Evolutionary conservation across 2,113 vertebrate genomes (phyloP).

Genomic region (Etia nguti): DNA sequence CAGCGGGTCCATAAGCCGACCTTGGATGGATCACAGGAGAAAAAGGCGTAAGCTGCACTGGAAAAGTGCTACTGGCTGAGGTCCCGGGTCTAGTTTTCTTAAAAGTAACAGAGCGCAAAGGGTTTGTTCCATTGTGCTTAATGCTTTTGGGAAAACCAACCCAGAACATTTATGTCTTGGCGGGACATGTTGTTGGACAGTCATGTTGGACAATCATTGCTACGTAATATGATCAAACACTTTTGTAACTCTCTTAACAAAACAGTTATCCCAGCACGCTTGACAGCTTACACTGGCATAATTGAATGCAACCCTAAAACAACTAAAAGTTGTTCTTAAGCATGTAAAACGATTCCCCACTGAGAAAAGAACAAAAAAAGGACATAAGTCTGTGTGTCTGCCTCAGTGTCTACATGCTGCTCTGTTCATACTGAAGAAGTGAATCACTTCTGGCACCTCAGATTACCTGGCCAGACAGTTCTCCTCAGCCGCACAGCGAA

Average conservation of each 20-base stretch:
- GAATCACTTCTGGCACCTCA: slow-evolving; percentile 30
- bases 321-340: not conserved
- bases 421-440: not conserved
- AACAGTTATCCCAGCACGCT: not conserved
- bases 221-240: slow-evolving; percentile 18
- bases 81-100: slow-evolving; percentile 2
- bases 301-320: not conserved
- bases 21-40: slow-evolving; percentile 50
- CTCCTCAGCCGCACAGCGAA: slow-evolving; percentile 81
- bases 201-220: slow-evolving; percentile 9
- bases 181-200: slow-evolving; percentile 35
- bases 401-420: not conserved
- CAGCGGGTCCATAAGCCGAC: slow-evolving; percentile 72
- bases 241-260: not conserved
- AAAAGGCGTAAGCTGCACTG: slow-evolving; percentile 10
- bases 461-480: slow-evolving; percentile 80
- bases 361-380: not conserved
- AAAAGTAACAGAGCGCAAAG: slow-evolving; percentile 29
- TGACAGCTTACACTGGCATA: not conserved
- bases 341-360: not conserved
- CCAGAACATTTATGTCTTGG: slow-evolving; percentile 60
- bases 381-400: not conserved
- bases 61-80: slow-evolving; percentile 19
- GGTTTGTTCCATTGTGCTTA: slow-evolving; percentile 50
- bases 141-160: slow-evolving; percentile 56